These are phyloP conservation scores for Phortica variegata DNA, from an alignment of 1,140 invertebrate genomes.

Conservation along the genomic window DNA sequence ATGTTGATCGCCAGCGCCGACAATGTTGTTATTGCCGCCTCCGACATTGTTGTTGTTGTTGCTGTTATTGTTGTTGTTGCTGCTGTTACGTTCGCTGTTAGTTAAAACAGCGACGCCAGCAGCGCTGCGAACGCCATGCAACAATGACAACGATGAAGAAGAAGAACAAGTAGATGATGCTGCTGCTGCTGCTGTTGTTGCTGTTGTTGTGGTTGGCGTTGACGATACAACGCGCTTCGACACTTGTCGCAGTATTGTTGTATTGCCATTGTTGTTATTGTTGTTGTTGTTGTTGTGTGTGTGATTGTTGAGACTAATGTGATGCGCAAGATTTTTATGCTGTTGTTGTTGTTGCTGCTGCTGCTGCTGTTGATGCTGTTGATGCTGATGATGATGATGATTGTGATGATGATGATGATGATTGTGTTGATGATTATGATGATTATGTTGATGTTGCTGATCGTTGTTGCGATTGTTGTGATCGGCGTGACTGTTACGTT, in stretches of 20 bases:
- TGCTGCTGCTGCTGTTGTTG: constrained; percentile 14
- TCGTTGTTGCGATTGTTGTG: background rate
- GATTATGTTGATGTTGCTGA: no score
- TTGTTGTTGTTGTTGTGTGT: constrained; percentile 22
- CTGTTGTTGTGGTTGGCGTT: constrained; percentile 23
- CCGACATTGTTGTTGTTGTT: constrained; percentile 4
- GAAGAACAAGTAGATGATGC: background rate
- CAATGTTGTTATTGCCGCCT: constrained; percentile 13
- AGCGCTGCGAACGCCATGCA: constrained; percentile 24
- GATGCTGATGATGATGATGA: background rate
- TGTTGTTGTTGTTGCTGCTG: constrained; percentile 5
- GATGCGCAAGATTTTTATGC: background rate
- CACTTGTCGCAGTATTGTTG: constrained; percentile 1
- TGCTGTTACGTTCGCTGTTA: constrained; percentile 32
- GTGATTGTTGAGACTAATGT: no score
- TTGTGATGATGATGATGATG: no score
- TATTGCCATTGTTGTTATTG: constrained; percentile 20
- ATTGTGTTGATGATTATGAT: no score
- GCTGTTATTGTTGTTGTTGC: constrained; percentile 5
- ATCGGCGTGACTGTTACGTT: background rate
- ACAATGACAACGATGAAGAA: constrained; percentile 29
- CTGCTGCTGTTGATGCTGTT: constrained; percentile 9
- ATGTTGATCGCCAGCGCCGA: constrained; percentile 65
- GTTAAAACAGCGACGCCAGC: constrained; percentile 22
- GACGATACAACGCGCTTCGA: constrained; percentile 4